Percentiles rank a stretch among this genome's conserved stretches.
Evolutionary conservation across 2,888 invertebrate species (phyloP).

Genomic region (Trichopoda pennipes): DNA sequence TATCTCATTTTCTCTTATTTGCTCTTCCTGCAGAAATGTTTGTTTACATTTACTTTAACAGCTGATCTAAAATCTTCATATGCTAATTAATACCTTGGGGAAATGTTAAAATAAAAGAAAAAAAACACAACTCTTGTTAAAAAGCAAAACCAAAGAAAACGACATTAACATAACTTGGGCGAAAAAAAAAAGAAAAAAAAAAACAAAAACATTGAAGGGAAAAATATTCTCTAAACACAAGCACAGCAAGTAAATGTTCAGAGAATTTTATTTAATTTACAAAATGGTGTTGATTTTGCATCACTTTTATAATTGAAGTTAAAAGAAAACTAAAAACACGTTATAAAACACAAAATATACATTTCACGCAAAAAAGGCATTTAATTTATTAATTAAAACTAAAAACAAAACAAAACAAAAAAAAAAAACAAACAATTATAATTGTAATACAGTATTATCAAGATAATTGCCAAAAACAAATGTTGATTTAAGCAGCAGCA

Average conservation of each 20-base stretch:
- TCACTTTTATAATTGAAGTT: constrained; percentile 27
- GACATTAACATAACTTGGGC: constrained; percentile 3
- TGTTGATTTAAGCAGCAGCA: constrained; percentile 49
- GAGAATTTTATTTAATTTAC: constrained; percentile 73
- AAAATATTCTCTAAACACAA: constrained; percentile 46
- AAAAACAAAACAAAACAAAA: too few relatives aligned
- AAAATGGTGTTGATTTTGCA: constrained; percentile 78
- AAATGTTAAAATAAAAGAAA: constrained; percentile 70
- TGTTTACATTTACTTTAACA: constrained; percentile 69
- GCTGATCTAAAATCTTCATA: constrained; percentile 70
- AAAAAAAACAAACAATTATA: background rate
- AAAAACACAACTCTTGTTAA: constrained; percentile 30
- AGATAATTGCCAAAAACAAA: constrained; percentile 60
- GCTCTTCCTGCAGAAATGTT: constrained; percentile 49
- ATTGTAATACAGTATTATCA: constrained; percentile 49
- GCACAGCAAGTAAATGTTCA: constrained; percentile 50
- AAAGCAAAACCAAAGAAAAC: constrained; percentile 23
- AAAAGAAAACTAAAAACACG: background rate
- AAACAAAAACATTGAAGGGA: constrained; percentile 15
- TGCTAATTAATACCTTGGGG: constrained; percentile 81
- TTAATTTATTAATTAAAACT: constrained; percentile 29
- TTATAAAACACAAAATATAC: background rate
- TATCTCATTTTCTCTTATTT: background rate
- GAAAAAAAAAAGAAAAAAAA: constrained; percentile 31
- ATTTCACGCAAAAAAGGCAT: background rate